A percentile compares a stretch with the other conserved stretches of the same genome.
Evolutionary conservation across 1,140 invertebrate species (phyloP).

Genomic region (Scaptodrosophila lebanonensis): DNA sequence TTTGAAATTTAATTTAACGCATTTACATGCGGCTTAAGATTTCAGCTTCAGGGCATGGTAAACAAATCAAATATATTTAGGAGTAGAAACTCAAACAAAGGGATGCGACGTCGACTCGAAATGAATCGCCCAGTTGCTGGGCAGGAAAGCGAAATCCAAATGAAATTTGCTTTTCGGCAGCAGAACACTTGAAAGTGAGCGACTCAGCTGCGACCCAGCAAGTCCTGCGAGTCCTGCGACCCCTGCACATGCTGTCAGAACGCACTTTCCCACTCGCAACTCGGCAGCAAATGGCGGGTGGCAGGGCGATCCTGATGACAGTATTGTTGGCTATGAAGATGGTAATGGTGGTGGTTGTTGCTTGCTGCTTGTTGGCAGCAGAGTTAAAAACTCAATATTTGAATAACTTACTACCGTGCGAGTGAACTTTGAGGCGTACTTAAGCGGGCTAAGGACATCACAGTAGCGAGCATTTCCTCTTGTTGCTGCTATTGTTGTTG

Average conservation of each 20-base stretch:
- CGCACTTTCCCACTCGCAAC: conserved; percentile 3
- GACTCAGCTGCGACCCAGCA: background rate
- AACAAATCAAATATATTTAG: conserved; percentile 74
- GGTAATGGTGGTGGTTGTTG: background rate
- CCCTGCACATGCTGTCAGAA: conserved; percentile 43
- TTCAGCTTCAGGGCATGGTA: conserved; percentile 60
- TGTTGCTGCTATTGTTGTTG: too few species aligned
- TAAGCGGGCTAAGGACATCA: conserved; percentile 21
- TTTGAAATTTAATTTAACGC: conserved; percentile 75
- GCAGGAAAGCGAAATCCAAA: conserved; percentile 29
- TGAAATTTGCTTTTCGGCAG: conserved; percentile 59
- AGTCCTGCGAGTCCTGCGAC: conserved; percentile 35
- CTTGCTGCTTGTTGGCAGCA: conserved; percentile 11
- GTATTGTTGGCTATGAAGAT: too few species aligned
- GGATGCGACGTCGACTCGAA: conserved; percentile 32
- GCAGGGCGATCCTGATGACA: too few species aligned
- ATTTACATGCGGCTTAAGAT: conserved; percentile 74
- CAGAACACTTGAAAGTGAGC: conserved; percentile 18
- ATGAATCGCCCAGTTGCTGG: too few species aligned
- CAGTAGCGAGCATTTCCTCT: background rate
- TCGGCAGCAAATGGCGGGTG: background rate
- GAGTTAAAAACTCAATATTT: conserved; percentile 74
- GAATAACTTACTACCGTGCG: conserved; percentile 74
- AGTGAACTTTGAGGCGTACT: conserved; percentile 60
- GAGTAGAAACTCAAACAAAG: conserved; percentile 70